Conservation (phyloP, 2,113 vertebrate species). For the Hippocampus barbouri region DNA sequence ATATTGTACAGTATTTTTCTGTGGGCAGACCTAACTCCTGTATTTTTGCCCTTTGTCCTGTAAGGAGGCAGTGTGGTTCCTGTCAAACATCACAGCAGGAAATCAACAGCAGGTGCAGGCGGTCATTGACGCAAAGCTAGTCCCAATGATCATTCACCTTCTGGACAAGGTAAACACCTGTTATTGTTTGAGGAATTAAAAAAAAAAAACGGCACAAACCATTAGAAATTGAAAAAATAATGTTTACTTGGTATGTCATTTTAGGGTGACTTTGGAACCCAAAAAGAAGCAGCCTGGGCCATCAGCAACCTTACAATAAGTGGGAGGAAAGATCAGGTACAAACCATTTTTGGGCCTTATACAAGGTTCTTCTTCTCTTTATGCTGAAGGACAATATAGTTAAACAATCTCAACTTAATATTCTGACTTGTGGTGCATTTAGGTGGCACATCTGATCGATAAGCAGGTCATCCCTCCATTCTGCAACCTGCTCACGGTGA, state of each 20-base stretch:
- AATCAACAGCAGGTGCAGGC: constrained; percentile 99
- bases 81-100: constrained; percentile 98
- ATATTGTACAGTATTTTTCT: background rate
- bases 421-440: background rate
- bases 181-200: background rate
- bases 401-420: background rate
- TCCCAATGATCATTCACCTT: constrained; percentile 98
- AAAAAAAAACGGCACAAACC: background rate
- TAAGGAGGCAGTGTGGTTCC: constrained; percentile 99
- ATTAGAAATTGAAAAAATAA: background rate
- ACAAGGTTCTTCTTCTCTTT: too few relatives aligned
- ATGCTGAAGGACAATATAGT: background rate
- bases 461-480: constrained; percentile 98
- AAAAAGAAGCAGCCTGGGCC: constrained; percentile 99
- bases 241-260: constrained; percentile 7
- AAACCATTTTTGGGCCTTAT: background rate
- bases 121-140: constrained; percentile 95
- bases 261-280: constrained; percentile 98
- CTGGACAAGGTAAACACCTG: constrained; percentile 86
- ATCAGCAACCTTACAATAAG: constrained; percentile 99
- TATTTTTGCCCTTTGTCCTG: constrained; percentile 45
- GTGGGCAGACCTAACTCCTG: background rate
- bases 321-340: constrained; percentile 96
- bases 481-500: constrained; percentile 96
- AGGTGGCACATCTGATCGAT: constrained; percentile 97